Base-by-base conservation (phyloP, 2,797 vertebrate genomes). In the Phoxinus dragarum region DNA sequence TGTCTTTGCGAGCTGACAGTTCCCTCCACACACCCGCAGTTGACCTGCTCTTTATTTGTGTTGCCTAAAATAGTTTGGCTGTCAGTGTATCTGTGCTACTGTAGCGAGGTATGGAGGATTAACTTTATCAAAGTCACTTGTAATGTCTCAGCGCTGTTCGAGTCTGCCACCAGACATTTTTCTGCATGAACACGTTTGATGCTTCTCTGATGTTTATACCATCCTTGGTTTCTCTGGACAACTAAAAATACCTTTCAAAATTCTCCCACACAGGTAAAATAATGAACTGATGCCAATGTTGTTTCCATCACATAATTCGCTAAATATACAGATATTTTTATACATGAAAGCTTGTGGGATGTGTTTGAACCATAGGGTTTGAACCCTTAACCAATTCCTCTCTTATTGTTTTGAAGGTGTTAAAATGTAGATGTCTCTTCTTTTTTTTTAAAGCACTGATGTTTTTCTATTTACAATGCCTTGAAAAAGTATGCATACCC, bases 11-110 rank as follows among this genome's bases (percentile, higher is more conserved):
- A 86, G 79, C 71, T 87, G 88, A 86, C 87, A 56, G 82, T 74
- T 86, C 79, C 27, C 81, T 88, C 68, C 80, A 72, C 88, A 67
- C 87, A 77, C 74, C 72, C 64, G 64, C 31, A 81, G 77, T 87
- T 88, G 84, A 90, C 89, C 84, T 71, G 61, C 72, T 83, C 89
- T 87, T 87, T 81, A 80, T 88, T 82, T 84, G 59, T 42, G 82
- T 61, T 81, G 76, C 88, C 66, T 83, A 73, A 87, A 90, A 90
- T 88, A 88, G 87, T 66, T 72, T 11, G 52, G 80, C 68, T 74
- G 83, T 75, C 80, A 87, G 61, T 27, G 44, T 36, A 68, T 80
- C 59, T 85, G 56, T 75, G 72, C 52, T 59, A 69, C 47, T 87
- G 78, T 87, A 73, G 83, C 3, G 17, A 42, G 23, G 59, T 61